Evolutionary conservation across 1,140 invertebrate genomes (phyloP).

Genomic region (Drosophila elegans): DNA sequence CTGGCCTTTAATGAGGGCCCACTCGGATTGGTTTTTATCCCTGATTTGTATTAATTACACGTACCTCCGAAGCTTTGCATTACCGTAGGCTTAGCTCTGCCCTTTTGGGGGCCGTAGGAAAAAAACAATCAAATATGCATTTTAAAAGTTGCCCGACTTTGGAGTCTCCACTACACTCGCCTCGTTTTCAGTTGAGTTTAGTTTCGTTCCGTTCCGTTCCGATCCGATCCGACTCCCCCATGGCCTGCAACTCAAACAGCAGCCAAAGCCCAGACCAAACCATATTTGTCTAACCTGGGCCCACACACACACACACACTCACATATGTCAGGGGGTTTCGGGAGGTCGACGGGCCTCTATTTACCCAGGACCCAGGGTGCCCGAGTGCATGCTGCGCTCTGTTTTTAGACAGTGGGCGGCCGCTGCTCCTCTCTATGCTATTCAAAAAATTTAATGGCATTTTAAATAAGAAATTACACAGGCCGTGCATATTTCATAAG

Average conservation of each 20-base stretch:
- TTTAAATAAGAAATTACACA: constrained; percentile 85
- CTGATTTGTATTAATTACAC: constrained; percentile 61
- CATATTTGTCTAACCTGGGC: constrained; percentile 81
- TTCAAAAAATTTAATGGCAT: constrained; percentile 85
- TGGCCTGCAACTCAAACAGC: constrained; percentile 78
- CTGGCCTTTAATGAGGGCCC: constrained; percentile 15
- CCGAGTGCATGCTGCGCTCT: constrained; percentile 78
- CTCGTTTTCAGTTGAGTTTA: constrained; percentile 23
- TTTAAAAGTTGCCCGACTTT: constrained; percentile 70
- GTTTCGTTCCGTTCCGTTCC: constrained; percentile 33
- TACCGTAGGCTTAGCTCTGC: constrained; percentile 4
- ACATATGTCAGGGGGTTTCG: constrained; percentile 2
- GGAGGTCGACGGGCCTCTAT: constrained; percentile 62
- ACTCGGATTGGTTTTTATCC: constrained; percentile 11
- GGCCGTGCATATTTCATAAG: constrained; percentile 84
- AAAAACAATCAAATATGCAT: constrained; percentile 80
- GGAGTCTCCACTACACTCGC: constrained; percentile 29
- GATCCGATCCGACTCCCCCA: constrained; percentile 47
- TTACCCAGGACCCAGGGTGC: constrained; percentile 60
- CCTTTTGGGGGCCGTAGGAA: background rate
- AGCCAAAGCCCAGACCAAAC: constrained; percentile 72
- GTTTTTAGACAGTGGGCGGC: constrained; percentile 64
- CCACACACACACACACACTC: constrained; percentile 42
- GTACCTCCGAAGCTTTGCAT: constrained; percentile 25
- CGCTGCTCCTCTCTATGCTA: constrained; percentile 66